Conservation (phyloP, 2,113 vertebrate genomes). For the Rhea pennata region DNA sequence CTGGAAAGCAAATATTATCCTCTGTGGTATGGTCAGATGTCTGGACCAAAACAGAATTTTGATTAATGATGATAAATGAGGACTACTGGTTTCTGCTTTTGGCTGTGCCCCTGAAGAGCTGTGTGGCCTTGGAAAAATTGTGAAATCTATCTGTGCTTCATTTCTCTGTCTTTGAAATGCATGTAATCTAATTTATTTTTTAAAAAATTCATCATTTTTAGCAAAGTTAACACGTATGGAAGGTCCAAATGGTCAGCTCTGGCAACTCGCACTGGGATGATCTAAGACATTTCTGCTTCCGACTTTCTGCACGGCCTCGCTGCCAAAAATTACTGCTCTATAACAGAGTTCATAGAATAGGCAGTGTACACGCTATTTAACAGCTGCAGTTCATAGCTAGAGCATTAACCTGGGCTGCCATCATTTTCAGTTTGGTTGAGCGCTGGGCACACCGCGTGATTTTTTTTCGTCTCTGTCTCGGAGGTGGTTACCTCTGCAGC, state of each 20-base stretch:
- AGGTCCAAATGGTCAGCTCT: not conserved
- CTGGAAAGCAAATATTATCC: not conserved
- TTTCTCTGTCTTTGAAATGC: not conserved
- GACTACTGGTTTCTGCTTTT: not conserved
- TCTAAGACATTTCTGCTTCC: not conserved
- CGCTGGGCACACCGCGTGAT: not conserved
- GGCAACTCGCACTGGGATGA: not conserved
- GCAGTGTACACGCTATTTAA: not conserved
- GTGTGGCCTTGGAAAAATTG: not conserved
- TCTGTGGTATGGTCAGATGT: not conserved
- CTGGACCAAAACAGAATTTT: not conserved
- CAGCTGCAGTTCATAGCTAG: not conserved
- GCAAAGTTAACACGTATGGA: not conserved
- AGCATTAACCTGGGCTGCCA: not conserved
- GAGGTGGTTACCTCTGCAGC: not conserved
- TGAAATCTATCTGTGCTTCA: not conserved
- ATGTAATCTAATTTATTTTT: not conserved
- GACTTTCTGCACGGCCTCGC: not conserved
- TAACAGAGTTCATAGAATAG: not conserved
- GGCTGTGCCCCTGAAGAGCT: not conserved
- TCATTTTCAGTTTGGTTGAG: rapidly evolving
- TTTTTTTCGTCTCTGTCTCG: not conserved
- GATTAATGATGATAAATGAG: not conserved
- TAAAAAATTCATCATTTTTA: not conserved
- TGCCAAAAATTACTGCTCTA: not conserved